Base-by-base conservation (phyloP, 2,797 vertebrate species). In the Cyclura pinguis region DNA sequence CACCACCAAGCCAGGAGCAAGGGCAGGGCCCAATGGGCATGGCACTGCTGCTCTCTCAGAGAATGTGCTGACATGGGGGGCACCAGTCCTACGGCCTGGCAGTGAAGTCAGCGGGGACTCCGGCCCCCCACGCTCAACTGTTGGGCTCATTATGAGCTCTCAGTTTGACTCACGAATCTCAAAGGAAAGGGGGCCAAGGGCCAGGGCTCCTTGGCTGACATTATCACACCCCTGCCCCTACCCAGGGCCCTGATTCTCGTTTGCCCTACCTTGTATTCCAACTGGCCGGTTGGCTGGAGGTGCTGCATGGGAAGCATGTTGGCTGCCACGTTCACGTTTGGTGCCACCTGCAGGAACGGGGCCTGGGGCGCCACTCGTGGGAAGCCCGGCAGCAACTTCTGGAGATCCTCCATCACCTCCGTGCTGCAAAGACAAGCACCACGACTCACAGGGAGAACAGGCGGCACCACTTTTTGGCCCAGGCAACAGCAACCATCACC, bases 251-350 rank as follows among this genome's bases (percentile, higher is more conserved):
- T 6, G 59, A 6, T 1, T 0, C 0, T 2, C 0, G 0, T 0
- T 0, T 14, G 32, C 85, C 13, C 42, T 98, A 99, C 99, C 99
- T 99, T 99, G 98, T 99, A 99, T 95, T 99, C 99, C 91, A 99
- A 97, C 96, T 99, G 99, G 86, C 98, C 98, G 0, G 98, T 98
- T 78, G 98, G 97, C 95, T 99, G 99, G 96, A 99, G 94, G 97
- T 97, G 99, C 96, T 99, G 99, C 90, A 98, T 97, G 78, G 99
- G 99, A 96, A 99, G 97, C 92, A 99, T 97, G 0, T 97, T 98
- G 96, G 99, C 98, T 96, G 98, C 98, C 96, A 98, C 98, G 94
- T 98, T 98, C 97, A 98, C 95, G 27, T 97, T 98, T 2, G 98
- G 98, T 76, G 98, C 95, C 96, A 99, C 97, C 29, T 97, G 97